Conservation (phyloP, 2,113 vertebrate genomes). For the Syrrhaptes paradoxus region DNA sequence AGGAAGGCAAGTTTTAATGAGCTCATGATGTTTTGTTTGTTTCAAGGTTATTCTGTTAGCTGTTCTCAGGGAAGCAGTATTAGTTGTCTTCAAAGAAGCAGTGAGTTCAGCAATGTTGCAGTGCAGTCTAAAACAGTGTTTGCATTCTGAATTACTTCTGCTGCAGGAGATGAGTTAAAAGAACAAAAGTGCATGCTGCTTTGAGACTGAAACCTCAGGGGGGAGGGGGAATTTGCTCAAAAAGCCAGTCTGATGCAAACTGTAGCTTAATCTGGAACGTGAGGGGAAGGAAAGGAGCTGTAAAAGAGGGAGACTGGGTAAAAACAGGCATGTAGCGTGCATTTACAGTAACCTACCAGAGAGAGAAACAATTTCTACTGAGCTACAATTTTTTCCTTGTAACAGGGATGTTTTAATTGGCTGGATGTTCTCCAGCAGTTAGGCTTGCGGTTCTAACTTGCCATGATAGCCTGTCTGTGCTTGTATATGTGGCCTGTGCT, state of each 20-base stretch:
- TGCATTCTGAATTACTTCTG: not conserved
- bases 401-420: not conserved
- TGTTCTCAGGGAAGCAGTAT: not conserved
- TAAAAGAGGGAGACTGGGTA: not conserved
- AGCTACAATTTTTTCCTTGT: not conserved
- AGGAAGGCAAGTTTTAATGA: not conserved
- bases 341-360: not conserved
- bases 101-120: not conserved
- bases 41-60: not conserved
- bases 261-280: not conserved
- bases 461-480: not conserved
- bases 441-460: not conserved
- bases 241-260: not conserved
- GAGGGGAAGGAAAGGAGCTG: not conserved
- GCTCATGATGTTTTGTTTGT: not conserved
- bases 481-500: not conserved
- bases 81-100: not conserved
- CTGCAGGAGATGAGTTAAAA: not conserved
- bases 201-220: not conserved
- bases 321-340: not conserved
- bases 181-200: rapidly evolving
- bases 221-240: not conserved
- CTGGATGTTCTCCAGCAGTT: not conserved
- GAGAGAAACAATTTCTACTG: not conserved
- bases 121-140: not conserved